Base-by-base conservation (phyloP, 1,140 invertebrate species). In the Metaphire vulgaris region DNA sequence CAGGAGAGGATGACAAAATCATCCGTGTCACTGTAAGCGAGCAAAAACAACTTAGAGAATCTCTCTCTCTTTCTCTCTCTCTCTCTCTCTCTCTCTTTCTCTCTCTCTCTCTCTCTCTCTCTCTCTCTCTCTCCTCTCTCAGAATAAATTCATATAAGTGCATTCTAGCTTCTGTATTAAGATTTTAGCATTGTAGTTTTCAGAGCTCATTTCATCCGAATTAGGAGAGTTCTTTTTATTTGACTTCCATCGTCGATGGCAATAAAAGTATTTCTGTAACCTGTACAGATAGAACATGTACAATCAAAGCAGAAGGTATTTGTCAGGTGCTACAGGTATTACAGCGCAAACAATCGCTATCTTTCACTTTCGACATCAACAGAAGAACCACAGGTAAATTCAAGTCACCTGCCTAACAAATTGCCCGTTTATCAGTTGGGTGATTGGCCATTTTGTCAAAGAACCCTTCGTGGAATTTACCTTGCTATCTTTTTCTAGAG, bases 161-260 rank as follows among this genome's bases (percentile, higher is more conserved):
- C 33, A 33, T 28, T 41, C 34, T 30, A 14, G 56, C 2, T 65
- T 28, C 0, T 74, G 34, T 74, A 41, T 56, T 26, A 65, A 56
- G 72, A 74, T 56, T 32, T 26, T 74, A 33, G 64, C 72, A 26
- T n/a, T n/a, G n/a, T n/a, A n/a, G n/a, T n/a, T n/a, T n/a, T n/a
- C n/a, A n/a, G n/a, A n/a, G n/a, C n/a, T n/a, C n/a, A n/a, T n/a
- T n/a, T n/a, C n/a, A n/a, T n/a, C n/a, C n/a, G n/a, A n/a, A n/a
- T n/a, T n/a, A n/a, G n/a, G n/a, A n/a, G n/a, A n/a, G n/a, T n/a
- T n/a, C n/a, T n/a, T n/a, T n/a, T n/a, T n/a, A n/a, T n/a, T n/a
- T n/a, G n/a, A n/a, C n/a, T n/a, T n/a, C n/a, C n/a, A n/a, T n/a
- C n/a, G n/a, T n/a, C n/a, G n/a, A n/a, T n/a, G n/a, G n/a, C n/a